Evolutionary conservation across 1,140 invertebrate genomes (phyloP).

Genomic region (Meloidogyne floridensis): DNA sequence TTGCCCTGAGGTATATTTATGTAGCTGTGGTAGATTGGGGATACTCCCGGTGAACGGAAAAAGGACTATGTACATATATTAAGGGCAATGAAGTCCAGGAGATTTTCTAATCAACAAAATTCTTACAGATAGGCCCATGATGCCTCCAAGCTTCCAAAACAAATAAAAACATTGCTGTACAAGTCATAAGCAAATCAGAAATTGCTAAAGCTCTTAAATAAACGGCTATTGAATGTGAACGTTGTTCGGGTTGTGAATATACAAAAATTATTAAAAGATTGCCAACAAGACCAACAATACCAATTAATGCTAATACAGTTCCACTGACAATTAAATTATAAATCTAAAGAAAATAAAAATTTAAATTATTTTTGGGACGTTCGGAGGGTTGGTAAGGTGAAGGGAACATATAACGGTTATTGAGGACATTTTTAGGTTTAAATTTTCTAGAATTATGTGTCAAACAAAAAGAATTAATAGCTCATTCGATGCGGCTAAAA

Average conservation of each 20-base stretch:
- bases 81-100: no score
- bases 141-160: constrained; percentile 65
- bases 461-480: background rate
- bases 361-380: constrained; percentile 18
- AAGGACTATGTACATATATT: no score
- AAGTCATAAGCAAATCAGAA: constrained; percentile 60
- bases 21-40: no score
- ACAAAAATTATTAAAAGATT: constrained; percentile 61
- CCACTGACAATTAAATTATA: constrained; percentile 64
- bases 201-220: constrained; percentile 54
- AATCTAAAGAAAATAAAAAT: constrained; percentile 41
- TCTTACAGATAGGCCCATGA: constrained; percentile 55
- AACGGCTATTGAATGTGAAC: constrained; percentile 57
- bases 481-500: no score
- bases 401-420: background rate
- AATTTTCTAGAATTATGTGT: background rate
- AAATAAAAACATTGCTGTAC: constrained; percentile 65
- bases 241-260: constrained; percentile 52
- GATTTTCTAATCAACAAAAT: background rate
- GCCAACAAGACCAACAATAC: constrained; percentile 57
- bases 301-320: constrained; percentile 59
- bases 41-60: no score
- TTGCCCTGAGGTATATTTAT: no score
- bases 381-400: background rate
- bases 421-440: background rate